These are phyloP conservation scores for Syrrhaptes paradoxus DNA, from an alignment of 2,113 vertebrate species.

Conservation along the genomic window DNA sequence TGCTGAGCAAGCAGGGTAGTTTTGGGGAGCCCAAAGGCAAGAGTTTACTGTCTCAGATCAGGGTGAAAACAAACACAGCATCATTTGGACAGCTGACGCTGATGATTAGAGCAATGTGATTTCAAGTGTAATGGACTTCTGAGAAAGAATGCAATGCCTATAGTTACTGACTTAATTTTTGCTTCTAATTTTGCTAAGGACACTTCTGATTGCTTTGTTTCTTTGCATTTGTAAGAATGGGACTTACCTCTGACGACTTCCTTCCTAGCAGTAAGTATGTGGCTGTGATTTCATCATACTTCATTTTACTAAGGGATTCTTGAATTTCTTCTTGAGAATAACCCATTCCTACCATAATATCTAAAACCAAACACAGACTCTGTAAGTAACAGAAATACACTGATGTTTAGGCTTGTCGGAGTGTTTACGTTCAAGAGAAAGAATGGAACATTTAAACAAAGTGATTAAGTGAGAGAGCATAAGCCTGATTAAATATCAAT, in stretches of 20 bases:
- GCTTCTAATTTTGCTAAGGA: not conserved
- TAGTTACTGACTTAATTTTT: not conserved
- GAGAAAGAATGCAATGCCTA: not conserved
- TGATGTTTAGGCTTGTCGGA: not conserved
- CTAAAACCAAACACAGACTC: conserved; percentile 71
- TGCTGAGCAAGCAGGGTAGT: not conserved
- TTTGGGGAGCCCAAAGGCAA: not conserved
- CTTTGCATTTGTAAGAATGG: not conserved
- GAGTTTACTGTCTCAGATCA: not conserved
- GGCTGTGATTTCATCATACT: conserved; percentile 98
- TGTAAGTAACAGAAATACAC: not conserved
- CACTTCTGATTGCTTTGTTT: not conserved
- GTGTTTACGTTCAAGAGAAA: not conserved
- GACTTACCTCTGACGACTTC: conserved; percentile 92
- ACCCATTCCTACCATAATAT: conserved; percentile 98
- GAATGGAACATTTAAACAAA: not conserved
- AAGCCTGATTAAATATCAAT: not conserved
- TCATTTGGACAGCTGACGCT: not conserved
- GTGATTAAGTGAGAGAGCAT: not conserved
- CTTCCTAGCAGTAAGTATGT: conserved; percentile 94
- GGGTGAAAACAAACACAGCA: not conserved
- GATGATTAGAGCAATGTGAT: not conserved
- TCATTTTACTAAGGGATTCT: conserved; percentile 98
- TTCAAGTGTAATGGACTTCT: not conserved
- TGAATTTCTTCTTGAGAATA: conserved; percentile 97